Conservation (phyloP, 2,113 vertebrate genomes). For the Tyto alba region DNA sequence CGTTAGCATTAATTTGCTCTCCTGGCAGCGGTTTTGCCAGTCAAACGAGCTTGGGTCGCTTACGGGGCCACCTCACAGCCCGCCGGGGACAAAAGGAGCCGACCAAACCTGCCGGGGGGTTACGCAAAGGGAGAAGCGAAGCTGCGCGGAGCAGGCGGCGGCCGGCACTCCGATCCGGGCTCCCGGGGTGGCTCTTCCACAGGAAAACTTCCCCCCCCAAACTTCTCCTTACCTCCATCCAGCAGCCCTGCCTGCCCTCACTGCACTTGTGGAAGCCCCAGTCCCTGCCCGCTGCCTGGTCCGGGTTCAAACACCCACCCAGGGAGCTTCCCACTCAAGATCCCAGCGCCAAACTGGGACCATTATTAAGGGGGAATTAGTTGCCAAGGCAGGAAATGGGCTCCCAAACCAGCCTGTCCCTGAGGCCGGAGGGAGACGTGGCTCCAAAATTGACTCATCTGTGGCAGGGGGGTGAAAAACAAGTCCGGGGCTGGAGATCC, state of each 20-base stretch:
- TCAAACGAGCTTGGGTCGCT: neutral
- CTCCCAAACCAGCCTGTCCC: neutral
- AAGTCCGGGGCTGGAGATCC: neutral
- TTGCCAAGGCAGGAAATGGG: neutral
- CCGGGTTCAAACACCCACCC: neutral
- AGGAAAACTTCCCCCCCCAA: neutral
- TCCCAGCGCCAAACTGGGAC: neutral
- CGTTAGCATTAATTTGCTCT: neutral
- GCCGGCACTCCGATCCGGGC: neutral
- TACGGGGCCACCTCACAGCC: neutral
- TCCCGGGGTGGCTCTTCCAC: neutral
- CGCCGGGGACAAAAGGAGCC: neutral
- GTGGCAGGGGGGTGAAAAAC: fast-evolving
- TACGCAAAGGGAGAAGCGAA: neutral
- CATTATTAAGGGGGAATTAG: fast-evolving
- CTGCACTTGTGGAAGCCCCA: neutral
- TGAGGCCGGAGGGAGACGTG: neutral
- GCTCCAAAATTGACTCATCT: neutral
- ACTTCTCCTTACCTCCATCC: neutral
- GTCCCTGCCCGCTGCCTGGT: neutral
- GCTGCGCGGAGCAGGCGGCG: neutral
- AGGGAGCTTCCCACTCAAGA: neutral
- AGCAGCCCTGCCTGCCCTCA: neutral
- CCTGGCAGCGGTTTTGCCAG: neutral
- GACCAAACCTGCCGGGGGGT: neutral